Conservation (phyloP, 1,140 invertebrate genomes). For the Brachionus plicatilis region DNA sequence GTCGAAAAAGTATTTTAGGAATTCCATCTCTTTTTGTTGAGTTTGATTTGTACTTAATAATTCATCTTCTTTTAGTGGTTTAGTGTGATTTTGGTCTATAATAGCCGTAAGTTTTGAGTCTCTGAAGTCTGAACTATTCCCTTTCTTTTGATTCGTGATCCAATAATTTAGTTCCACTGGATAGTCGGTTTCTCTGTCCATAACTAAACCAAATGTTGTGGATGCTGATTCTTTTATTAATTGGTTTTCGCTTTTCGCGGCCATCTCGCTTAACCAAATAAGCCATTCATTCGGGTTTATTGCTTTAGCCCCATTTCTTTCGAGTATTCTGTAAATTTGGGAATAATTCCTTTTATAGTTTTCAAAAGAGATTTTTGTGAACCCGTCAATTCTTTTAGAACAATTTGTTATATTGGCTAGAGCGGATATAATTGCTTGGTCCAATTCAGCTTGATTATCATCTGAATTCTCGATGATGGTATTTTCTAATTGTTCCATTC, state of each 20-base stretch:
- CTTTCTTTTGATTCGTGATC: not conserved
- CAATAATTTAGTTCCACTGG: not conserved
- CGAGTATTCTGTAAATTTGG: not conserved
- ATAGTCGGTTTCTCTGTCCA: not conserved
- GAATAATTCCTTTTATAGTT: not conserved
- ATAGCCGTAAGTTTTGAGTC: not conserved
- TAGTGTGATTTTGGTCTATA: not conserved
- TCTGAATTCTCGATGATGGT: not conserved
- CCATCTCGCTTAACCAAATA: not conserved
- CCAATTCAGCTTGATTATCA: not conserved
- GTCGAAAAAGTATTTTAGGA: not conserved
- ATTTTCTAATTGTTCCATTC: not conserved
- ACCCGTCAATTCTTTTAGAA: not conserved
- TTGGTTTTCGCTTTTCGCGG: not conserved
- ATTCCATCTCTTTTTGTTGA: not conserved
- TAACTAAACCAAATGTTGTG: not conserved
- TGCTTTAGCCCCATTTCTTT: not conserved
- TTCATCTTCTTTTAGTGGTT: not conserved
- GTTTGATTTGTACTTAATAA: not conserved
- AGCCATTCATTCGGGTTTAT: not conserved
- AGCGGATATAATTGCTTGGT: constrained; percentile 12
- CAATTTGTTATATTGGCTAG: not conserved
- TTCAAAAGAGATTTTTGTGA: not conserved
- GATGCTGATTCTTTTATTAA: not conserved
- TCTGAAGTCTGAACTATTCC: not conserved